Percentiles rank a stretch among this genome's conserved stretches.
Conservation (phyloP, 2,888 invertebrate genomes). For the Cylindroiulus punctatus region DNA sequence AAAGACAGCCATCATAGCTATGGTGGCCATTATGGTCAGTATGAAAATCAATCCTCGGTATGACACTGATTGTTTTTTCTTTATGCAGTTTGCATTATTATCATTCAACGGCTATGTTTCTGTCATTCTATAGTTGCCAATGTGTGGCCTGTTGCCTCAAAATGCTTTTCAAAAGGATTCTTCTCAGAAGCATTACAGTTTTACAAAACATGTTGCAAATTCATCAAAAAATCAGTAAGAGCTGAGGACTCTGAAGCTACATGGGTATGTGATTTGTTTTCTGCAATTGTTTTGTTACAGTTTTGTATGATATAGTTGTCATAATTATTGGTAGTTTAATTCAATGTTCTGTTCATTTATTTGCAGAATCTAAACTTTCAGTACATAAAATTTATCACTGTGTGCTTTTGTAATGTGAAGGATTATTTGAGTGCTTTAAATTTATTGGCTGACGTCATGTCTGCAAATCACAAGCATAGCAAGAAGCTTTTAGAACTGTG, state of each 20-base stretch:
- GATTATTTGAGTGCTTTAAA: not conserved
- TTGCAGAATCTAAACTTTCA: not conserved
- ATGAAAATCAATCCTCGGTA: no score
- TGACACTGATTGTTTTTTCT: not conserved
- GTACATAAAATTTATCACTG: not conserved
- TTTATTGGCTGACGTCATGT: not conserved
- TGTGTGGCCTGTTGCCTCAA: conserved; percentile 7
- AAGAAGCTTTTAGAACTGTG: not conserved
- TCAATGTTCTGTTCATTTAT: not conserved
- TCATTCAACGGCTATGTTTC: not conserved
- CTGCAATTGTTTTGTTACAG: no score
- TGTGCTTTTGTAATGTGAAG: not conserved
- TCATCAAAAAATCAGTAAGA: not conserved
- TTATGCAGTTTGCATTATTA: not conserved
- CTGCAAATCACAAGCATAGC: not conserved
- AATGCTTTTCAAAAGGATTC: not conserved
- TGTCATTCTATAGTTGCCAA: not conserved
- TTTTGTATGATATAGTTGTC: not conserved
- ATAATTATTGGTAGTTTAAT: not conserved
- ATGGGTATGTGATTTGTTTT: not conserved
- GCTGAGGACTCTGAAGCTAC: not conserved
- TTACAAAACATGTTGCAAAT: not conserved
- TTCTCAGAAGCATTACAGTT: not conserved
- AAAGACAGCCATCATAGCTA: conserved; percentile 4
- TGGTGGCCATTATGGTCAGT: conserved; percentile 34